Base-by-base conservation (phyloP, 1,140 invertebrate genomes). In the Homalodisca vitripennis region DNA sequence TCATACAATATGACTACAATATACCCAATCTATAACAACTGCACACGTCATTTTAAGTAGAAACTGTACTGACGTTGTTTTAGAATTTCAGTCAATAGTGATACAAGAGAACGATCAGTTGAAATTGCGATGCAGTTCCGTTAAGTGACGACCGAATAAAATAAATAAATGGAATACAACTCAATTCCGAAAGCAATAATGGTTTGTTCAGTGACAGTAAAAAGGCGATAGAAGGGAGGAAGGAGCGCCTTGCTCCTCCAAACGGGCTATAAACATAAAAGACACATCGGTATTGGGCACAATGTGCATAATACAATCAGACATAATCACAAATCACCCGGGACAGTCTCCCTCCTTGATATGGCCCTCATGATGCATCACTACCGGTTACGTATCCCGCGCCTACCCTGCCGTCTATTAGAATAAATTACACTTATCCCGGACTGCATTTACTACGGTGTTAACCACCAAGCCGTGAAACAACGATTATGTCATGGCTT, bases 241-340 rank as follows among this genome's bases (percentile, higher is more conserved):
- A n/a, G n/a, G 48, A 14, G 22, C 48, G 48, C 13, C n/a, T 20
- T 41, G 48, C 48, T 53, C 22, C 48, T 53, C 12, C 48, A 53
- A 60, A 27, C 27, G 24, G 26, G 55, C 55, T 26, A 60, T 60
- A 60, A 60, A 60, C 55, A 60, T 60, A 27, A 60, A 60, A 60
- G 55, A 60, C 14, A 27, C 55, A 60, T 60, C 55, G 55, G 29
- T 60, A 60, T 60, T 26, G 55, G n/a, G n/a, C n/a, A n/a, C n/a
- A n/a, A n/a, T n/a, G n/a, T 47, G 41, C 67, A 68, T 57, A 68
- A 68, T 62, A 68, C 67, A 68, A 68, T 68, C 67, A 31, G 57
- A 62, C 67, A 62, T 66, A 68, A 68, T 68, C 67, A 68, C 67
- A 68, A 68, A 68, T 68, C 67, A 68, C 57, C 26, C 34, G 32